phyloP scores from a whole-genome alignment of 2,113 vertebrate species.

The Pelecanus crispus region DNA sequence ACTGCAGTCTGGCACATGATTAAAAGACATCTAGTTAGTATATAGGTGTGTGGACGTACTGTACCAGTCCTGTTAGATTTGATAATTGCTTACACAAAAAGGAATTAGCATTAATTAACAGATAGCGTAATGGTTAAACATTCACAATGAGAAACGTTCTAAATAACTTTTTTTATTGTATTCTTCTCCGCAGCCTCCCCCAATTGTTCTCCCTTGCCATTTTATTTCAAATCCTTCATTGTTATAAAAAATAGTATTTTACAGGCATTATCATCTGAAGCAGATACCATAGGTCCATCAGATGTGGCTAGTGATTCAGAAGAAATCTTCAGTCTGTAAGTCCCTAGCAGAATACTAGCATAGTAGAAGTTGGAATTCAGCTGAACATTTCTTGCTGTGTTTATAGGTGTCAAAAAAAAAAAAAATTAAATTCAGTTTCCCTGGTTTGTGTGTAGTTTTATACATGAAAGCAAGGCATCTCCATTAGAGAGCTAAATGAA shows the following conservation, averaged over 20 bases:
- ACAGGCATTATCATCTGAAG: background rate
- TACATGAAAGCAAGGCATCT: background rate
- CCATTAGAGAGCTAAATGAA: background rate
- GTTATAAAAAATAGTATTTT: background rate
- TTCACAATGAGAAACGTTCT: background rate
- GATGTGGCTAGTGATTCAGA: background rate
- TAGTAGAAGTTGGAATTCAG: background rate
- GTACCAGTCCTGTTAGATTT: background rate
- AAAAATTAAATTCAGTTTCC: background rate
- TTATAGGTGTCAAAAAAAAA: background rate
- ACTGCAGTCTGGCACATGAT: background rate
- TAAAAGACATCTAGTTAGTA: background rate
- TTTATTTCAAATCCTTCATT: background rate
- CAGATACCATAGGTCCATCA: background rate
- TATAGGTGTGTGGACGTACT: accelerated
- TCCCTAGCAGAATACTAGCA: background rate
- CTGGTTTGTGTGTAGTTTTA: background rate
- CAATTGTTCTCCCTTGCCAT: background rate
- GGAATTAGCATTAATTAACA: background rate
- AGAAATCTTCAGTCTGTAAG: background rate
- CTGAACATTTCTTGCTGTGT: background rate
- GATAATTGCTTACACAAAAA: background rate
- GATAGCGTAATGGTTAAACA: background rate
- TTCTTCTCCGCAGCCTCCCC: background rate
- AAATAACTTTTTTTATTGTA: background rate